phyloP scores from a whole-genome alignment of 2,888 invertebrate genomes.

The Notodromas monacha region DNA sequence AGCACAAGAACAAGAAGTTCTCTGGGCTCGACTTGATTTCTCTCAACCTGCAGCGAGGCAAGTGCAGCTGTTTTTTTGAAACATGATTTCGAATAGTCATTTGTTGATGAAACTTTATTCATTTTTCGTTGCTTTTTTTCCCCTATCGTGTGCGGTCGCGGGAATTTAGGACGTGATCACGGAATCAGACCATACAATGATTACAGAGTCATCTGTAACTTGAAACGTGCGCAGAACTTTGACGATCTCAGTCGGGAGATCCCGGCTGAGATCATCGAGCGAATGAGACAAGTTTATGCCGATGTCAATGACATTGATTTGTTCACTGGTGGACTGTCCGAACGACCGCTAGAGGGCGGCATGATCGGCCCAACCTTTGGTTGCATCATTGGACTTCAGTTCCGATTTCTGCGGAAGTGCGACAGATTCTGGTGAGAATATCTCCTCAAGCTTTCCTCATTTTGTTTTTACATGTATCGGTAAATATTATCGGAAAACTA shows the following conservation, averaged over 20 bases:
- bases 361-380: conserved; percentile 25
- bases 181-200: conserved; percentile 62
- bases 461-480: no score
- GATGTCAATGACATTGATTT: conserved; percentile 25
- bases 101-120: no score
- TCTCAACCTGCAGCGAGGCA: conserved; percentile 44
- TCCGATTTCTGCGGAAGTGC: conserved; percentile 19
- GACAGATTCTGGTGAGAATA: conserved; percentile 22
- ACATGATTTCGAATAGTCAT: no score
- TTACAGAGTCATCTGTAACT: conserved; percentile 57
- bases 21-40: conserved; percentile 75
- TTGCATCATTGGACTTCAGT: conserved; percentile 24
- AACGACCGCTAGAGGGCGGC: conserved; percentile 21
- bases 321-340: conserved; percentile 24
- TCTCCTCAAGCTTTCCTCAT: not conserved
- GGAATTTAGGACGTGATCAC: conserved; percentile 33
- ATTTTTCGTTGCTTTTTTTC: not conserved
- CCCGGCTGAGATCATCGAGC: conserved; percentile 14
- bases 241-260: conserved; percentile 51
- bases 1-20: conserved; percentile 54
- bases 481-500: no score
- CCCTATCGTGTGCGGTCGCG: not conserved
- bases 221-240: conserved; percentile 48
- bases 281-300: conserved; percentile 15
- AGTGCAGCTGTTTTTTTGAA: no score